Evolutionary conservation across 2,888 invertebrate genomes (phyloP).

Genomic region (Nycteola revayana): DNA sequence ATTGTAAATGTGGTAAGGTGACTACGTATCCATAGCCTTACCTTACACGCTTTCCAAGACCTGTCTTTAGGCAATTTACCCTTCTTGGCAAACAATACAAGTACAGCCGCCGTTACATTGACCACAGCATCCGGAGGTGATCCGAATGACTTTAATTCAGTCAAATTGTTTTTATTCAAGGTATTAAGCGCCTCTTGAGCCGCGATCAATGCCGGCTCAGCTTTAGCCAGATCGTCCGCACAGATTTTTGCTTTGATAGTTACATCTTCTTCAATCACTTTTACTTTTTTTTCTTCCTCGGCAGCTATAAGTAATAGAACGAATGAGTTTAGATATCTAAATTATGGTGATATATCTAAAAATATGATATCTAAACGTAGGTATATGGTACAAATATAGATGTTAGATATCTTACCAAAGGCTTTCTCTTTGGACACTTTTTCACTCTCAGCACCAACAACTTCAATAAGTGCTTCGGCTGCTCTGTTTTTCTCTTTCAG

Average conservation of each 20-base stretch:
- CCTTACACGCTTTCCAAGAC: slow-evolving; percentile 95
- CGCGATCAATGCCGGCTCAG: slow-evolving; percentile 94
- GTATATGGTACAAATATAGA: too few species aligned
- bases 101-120: slow-evolving; percentile 92
- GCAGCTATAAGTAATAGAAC: slow-evolving; percentile 70
- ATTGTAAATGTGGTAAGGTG: too few species aligned
- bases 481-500: slow-evolving; percentile 94
- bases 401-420: too few species aligned
- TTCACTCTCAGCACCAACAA: slow-evolving; percentile 94
- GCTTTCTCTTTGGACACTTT: slow-evolving; percentile 95
- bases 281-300: slow-evolving; percentile 95
- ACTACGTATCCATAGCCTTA: too few species aligned
- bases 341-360: too few species aligned
- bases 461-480: slow-evolving; percentile 92
- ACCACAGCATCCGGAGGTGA: slow-evolving; percentile 95
- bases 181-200: slow-evolving; percentile 96
- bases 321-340: too few species aligned
- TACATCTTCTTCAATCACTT: slow-evolving; percentile 93
- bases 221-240: slow-evolving; percentile 93
- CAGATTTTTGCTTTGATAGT: slow-evolving; percentile 92
- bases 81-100: slow-evolving; percentile 91
- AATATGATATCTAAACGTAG: too few species aligned
- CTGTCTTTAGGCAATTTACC: slow-evolving; percentile 95
- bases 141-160: slow-evolving; percentile 96
- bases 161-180: slow-evolving; percentile 95